Conservation (phyloP, 2,888 invertebrate genomes). For the Eupithecia inturbata region DNA sequence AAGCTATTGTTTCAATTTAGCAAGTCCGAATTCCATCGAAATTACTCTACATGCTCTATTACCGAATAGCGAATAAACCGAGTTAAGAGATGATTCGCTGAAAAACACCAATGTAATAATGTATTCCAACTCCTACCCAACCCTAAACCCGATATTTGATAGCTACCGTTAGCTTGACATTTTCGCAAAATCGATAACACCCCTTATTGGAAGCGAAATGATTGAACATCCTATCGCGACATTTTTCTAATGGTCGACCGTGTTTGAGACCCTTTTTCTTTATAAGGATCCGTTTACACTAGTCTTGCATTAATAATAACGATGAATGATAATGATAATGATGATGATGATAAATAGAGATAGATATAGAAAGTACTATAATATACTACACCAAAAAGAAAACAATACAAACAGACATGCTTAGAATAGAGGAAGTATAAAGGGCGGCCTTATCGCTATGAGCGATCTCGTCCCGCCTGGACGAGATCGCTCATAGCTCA, state of each 20-base stretch:
- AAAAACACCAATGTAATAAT: slow-evolving; percentile 29
- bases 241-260: slow-evolving; percentile 82
- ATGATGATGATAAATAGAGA: not conserved
- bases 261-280: slow-evolving; percentile 81
- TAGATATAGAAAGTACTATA: no score
- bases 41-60: not conserved
- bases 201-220: slow-evolving; percentile 84
- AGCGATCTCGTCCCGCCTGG: no score
- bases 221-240: slow-evolving; percentile 84
- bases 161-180: slow-evolving; percentile 70
- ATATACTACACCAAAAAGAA: no score
- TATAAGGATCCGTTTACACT: slow-evolving; percentile 65
- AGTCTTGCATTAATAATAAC: slow-evolving; percentile 7
- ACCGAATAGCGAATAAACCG: not conserved
- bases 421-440: no score
- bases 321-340: not conserved
- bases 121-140: slow-evolving; percentile 51
- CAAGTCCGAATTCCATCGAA: not conserved
- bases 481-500: no score
- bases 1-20: not conserved
- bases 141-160: slow-evolving; percentile 69
- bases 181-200: slow-evolving; percentile 81
- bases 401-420: no score
- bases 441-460: no score
- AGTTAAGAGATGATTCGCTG: not conserved